Percentiles rank a stretch among this genome's conserved stretches.
Conservation (phyloP, 1,140 invertebrate species). For the Papilio helenus region DNA sequence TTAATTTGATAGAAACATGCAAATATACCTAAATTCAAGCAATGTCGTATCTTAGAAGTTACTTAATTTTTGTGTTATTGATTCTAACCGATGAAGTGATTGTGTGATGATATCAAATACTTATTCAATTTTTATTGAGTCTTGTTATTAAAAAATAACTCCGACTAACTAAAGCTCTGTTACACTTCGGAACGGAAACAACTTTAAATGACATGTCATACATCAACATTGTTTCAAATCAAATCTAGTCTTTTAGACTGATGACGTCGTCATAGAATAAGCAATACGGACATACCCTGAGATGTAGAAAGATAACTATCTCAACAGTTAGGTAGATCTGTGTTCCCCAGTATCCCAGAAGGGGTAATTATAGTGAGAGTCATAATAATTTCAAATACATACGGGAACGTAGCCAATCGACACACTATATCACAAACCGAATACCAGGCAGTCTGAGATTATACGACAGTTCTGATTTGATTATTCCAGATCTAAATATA, state of each 20-base stretch:
- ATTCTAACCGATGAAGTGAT: background rate
- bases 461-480: conserved; percentile 12
- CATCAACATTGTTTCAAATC: no score
- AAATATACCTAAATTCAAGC: background rate
- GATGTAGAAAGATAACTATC: no score
- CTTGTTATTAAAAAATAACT: no score
- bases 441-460: background rate
- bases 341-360: background rate
- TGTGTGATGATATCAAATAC: no score
- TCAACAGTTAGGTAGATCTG: background rate
- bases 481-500: conserved; percentile 13
- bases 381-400: background rate
- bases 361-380: background rate
- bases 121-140: no score
- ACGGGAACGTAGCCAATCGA: conserved; percentile 4
- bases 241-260: no score
- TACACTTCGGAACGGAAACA: no score
- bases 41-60: background rate
- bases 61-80: background rate
- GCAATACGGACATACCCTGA: no score
- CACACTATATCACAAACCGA: background rate
- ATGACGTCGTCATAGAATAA: no score
- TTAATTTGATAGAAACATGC: background rate
- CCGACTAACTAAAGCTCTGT: no score
- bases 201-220: no score